Evolutionary conservation across 2,888 invertebrate species (phyloP), one percentile per base, ranked within the genome.

Genomic region (Rhyacophila evoluta): DNA sequence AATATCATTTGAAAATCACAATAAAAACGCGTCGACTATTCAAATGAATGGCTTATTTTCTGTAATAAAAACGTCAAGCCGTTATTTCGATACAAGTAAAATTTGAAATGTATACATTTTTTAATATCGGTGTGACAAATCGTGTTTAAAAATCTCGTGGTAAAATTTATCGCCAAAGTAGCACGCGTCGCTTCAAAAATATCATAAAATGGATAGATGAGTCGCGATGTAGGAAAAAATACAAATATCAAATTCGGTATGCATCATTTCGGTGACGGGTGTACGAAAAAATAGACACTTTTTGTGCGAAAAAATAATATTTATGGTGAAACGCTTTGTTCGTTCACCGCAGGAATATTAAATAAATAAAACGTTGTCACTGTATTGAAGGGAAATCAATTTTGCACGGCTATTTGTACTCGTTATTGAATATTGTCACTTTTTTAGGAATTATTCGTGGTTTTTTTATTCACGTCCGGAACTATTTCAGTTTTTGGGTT

Each of bases 201-300:
- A 25, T 19, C 10, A 25, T 10, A 25, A 55, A 55, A 25, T 1
- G 10, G 6, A 8, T 19, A 25, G 55, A 55, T 55, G 10, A 19
- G 15, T 55, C 25, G 55, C 10, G 1, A 10, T 39, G 39, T 39
- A 39, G 10, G n/a, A 25, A 12, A 55, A 25, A 55, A 55, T 10
- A 55, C 55, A 55, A 55, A 55, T 55, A 55, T 25, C 19, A 55
- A 73, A 81, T 81, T 81, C 55, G 81, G 73, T 81, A 81, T 81
- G 81, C 81, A 81, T 79, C 81, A 77, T 81, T 73, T 55, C 15
- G 38, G 27, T 79, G 81, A 81, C 81, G 81, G 81, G 81, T 81
- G 81, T 75, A 75, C 68, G 39, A 77, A 81, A 80, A 77, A 78
- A 77, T 70, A 74, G 41, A 77, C 78, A 29, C 78, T 78, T 81